Evolutionary conservation across 2,797 vertebrate species (phyloP).

Genomic region (Rousettus madagascariensis): DNA sequence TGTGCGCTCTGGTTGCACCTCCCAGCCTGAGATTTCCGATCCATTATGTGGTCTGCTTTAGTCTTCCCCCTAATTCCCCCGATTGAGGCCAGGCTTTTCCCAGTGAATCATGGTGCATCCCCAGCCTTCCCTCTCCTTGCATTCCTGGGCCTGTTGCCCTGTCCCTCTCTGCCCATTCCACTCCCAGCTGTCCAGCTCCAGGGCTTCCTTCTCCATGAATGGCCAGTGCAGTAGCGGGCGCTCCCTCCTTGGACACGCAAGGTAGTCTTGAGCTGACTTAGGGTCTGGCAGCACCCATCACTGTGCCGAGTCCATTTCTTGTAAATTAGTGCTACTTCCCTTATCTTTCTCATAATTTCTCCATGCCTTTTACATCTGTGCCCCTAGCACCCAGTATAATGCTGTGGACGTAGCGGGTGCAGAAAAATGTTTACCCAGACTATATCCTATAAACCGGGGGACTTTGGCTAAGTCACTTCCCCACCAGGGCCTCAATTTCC

Average conservation of each 20-base stretch:
- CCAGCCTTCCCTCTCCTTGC: not conserved
- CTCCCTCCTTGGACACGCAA: not conserved
- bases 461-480: not conserved
- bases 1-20: not conserved
- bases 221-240: not conserved
- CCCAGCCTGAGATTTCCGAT: not conserved
- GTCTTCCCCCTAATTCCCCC: rapidly evolving
- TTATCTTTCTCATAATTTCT: not conserved
- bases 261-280: rapidly evolving
- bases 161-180: not conserved
- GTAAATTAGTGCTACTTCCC: not conserved
- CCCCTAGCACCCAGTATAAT: not conserved
- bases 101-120: not conserved
- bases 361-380: not conserved
- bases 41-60: not conserved
- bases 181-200: not conserved
- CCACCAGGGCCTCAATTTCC: not conserved
- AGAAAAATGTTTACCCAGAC: not conserved
- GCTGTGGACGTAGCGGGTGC: not conserved
- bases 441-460: not conserved
- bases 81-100: not conserved
- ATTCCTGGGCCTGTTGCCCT: not conserved
- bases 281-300: rapidly evolving
- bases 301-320: not conserved
- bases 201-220: not conserved